A percentile compares a stretch with the other conserved stretches of the same genome.
Conservation (phyloP, 2,888 invertebrate species). For the Venusia cambrica region DNA sequence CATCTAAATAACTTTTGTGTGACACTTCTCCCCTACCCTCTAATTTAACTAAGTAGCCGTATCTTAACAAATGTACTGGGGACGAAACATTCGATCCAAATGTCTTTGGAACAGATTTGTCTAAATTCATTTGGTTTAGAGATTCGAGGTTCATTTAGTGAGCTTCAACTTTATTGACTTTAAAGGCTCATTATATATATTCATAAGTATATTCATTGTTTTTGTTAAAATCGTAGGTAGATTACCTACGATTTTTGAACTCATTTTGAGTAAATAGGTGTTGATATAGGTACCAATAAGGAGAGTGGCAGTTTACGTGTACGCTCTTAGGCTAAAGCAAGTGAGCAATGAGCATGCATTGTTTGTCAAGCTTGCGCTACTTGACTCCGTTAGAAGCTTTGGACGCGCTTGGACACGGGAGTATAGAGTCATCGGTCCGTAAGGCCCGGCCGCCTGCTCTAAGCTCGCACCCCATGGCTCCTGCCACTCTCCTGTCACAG, state of each 20-base stretch:
- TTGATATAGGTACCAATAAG: no score
- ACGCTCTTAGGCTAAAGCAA: no score
- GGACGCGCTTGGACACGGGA: constrained; percentile 19
- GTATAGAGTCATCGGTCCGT: constrained; percentile 26
- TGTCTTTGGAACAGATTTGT: constrained; percentile 58
- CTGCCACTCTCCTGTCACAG: constrained; percentile 79
- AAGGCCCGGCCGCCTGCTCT: constrained; percentile 36
- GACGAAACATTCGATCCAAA: constrained; percentile 62
- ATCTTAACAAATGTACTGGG: constrained; percentile 72
- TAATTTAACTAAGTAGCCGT: constrained; percentile 79
- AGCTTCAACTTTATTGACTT: no score
- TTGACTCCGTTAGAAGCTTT: constrained; percentile 5
- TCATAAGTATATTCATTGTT: no score
- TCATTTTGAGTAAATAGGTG: no score
- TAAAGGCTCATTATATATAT: no score
- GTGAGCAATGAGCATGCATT: constrained; percentile 3
- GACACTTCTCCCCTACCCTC: constrained; percentile 75
- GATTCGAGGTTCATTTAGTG: constrained; percentile 8
- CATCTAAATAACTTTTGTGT: constrained; percentile 81
- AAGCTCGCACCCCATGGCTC: constrained; percentile 58
- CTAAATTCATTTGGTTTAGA: constrained; percentile 28
- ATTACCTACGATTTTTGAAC: no score
- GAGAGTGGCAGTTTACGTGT: no score
- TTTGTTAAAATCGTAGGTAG: no score
- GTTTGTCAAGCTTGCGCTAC: constrained; percentile 11